Percentiles rank a stretch among this genome's conserved stretches.
phyloP scores from a whole-genome alignment of 1,140 invertebrate species.

The Drosophila sp. region DNA sequence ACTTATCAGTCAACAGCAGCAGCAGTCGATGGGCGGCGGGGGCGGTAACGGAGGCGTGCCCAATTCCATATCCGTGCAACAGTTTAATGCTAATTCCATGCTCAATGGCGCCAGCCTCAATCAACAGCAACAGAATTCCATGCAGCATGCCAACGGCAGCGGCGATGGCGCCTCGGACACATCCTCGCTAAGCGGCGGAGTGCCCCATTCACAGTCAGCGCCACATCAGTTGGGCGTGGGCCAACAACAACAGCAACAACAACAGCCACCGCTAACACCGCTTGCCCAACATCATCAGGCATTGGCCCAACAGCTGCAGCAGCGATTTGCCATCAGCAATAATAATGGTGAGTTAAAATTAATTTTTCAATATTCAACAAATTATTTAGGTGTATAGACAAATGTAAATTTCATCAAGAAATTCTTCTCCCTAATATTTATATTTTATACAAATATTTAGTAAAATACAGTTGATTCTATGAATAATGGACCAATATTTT shows the following conservation, averaged over 20 bases:
- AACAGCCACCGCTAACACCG: constrained; percentile 74
- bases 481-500: too few species aligned
- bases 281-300: constrained; percentile 84
- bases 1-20: constrained; percentile 64
- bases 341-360: constrained; percentile 79
- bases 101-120: constrained; percentile 56
- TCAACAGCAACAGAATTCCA: constrained; percentile 64
- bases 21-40: constrained; percentile 52
- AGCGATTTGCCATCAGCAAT: constrained; percentile 84
- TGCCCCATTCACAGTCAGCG: constrained; percentile 82
- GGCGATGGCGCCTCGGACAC: constrained; percentile 85
- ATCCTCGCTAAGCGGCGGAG: constrained; percentile 70
- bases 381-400: background rate
- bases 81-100: constrained; percentile 78
- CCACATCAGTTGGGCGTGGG: constrained; percentile 77
- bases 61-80: constrained; percentile 83
- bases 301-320: constrained; percentile 83
- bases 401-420: background rate
- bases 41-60: constrained; percentile 67
- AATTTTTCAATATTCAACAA: background rate
- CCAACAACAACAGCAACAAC: constrained; percentile 65
- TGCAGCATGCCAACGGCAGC: constrained; percentile 77
- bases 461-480: too few species aligned
- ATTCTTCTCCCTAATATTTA: too few species aligned
- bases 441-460: too few species aligned